Percentiles rank a stretch among this genome's conserved stretches.
Conservation (phyloP, 2,888 invertebrate genomes). For the Nebria salina region DNA sequence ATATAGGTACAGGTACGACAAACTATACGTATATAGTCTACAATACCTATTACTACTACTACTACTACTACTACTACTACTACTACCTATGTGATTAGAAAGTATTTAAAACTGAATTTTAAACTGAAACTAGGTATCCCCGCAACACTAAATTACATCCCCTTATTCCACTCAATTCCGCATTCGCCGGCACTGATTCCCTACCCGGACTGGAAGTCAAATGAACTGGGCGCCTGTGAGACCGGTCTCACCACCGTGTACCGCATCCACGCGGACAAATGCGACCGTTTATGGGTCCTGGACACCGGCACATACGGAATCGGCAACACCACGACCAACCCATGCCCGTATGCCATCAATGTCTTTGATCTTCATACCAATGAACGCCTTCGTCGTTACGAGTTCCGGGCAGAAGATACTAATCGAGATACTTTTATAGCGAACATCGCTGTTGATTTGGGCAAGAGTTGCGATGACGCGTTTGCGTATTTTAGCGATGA, state of each 20-base stretch:
- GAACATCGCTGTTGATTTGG: conserved; percentile 85
- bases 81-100: too few relatives aligned
- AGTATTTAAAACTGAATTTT: too few relatives aligned
- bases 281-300: conserved; percentile 83
- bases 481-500: conserved; percentile 86
- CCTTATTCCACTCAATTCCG: conserved; percentile 70
- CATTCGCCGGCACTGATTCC: conserved; percentile 81
- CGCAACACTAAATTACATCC: conserved; percentile 82
- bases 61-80: too few relatives aligned
- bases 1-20: too few relatives aligned
- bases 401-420: conserved; percentile 76
- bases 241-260: conserved; percentile 81
- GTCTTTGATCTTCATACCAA: conserved; percentile 81
- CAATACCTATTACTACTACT: too few relatives aligned
- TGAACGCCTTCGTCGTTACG: conserved; percentile 72
- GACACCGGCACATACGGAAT: conserved; percentile 87
- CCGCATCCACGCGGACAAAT: conserved; percentile 80
- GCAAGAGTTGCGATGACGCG: conserved; percentile 77
- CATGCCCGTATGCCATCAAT: conserved; percentile 82
- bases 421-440: conserved; percentile 83
- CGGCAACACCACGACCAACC: conserved; percentile 77
- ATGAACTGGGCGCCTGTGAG: conserved; percentile 79
- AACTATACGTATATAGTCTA: too few relatives aligned
- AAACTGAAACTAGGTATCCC: conserved; percentile 72
- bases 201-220: conserved; percentile 80